Conservation (phyloP, 2,113 vertebrate genomes). For the Platichthys flesus region DNA sequence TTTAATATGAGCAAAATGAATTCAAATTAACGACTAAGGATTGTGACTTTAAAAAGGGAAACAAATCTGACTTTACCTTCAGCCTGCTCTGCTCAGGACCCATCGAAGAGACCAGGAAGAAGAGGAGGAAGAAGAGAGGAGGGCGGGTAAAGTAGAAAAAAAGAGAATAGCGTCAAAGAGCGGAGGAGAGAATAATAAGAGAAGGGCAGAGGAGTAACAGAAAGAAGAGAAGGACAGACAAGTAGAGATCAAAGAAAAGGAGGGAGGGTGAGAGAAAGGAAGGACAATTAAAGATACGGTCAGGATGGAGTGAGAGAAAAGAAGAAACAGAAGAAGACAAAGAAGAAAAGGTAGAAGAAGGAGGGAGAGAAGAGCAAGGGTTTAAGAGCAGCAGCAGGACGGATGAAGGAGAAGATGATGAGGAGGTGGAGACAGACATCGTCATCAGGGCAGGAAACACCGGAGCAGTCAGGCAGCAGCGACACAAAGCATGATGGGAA, state of each 20-base stretch:
- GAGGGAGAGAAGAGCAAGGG: constrained; percentile 51
- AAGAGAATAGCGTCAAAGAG: constrained; percentile 21
- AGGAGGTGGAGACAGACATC: constrained; percentile 81
- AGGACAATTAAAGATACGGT: background rate
- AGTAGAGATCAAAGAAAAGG: background rate
- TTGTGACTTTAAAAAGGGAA: background rate
- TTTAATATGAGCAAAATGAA: background rate
- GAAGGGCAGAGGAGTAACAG: constrained; percentile 71
- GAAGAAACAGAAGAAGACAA: background rate
- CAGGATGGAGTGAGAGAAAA: too few species aligned
- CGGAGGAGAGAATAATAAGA: constrained; percentile 23
- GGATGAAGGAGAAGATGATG: background rate
- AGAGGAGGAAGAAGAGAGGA: too few species aligned
- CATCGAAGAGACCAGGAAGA: background rate
- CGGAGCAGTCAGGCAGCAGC: constrained; percentile 64
- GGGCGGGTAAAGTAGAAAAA: constrained; percentile 29
- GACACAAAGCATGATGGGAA: constrained; percentile 82
- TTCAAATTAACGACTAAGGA: background rate
- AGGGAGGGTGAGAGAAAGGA: background rate
- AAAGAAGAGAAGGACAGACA: background rate
- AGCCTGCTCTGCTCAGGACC: constrained; percentile 88
- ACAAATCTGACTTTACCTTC: constrained; percentile 85
- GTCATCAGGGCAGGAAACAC: constrained; percentile 81
- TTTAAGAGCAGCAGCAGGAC: background rate
- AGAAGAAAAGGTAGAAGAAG: constrained; percentile 62